A percentile compares a stretch with the other conserved stretches of the same genome.
Conservation (phyloP, 2,113 vertebrate genomes). For the Cyprinodon tularosa region DNA sequence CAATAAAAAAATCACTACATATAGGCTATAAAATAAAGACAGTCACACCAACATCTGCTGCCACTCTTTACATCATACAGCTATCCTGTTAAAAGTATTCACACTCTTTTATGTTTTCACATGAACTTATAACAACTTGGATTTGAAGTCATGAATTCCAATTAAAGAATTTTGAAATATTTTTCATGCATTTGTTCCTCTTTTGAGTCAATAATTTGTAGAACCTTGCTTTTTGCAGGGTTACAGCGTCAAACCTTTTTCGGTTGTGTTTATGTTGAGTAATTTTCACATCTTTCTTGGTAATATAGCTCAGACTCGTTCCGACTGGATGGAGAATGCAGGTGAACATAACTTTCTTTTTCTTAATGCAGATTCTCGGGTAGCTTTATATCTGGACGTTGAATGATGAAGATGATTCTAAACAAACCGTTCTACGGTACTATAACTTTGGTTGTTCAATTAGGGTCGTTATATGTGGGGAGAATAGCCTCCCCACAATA, state of each 20-base stretch:
- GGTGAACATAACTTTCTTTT: neutral
- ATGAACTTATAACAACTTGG: neutral
- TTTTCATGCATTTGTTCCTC: neutral
- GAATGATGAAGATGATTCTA: too few species aligned
- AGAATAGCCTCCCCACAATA: too few species aligned
- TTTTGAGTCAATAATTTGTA: neutral
- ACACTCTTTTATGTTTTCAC: neutral
- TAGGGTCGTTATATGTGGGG: too few species aligned
- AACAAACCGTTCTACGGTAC: too few species aligned
- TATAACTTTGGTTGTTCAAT: too few species aligned
- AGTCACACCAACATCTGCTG: too few species aligned
- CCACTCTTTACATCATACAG: constrained; percentile 19
- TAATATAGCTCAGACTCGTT: neutral
- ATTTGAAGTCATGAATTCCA: too few species aligned
- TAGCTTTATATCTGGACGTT: neutral
- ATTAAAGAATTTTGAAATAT: neutral
- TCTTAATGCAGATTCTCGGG: neutral
- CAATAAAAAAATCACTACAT: neutral
- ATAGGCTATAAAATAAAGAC: neutral
- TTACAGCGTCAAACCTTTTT: neutral
- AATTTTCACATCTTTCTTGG: neutral
- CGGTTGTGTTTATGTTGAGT: neutral
- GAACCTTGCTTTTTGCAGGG: too few species aligned
- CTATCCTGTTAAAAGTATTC: neutral
- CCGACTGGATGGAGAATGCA: neutral